Evolutionary conservation across 2,113 vertebrate genomes (phyloP).

Genomic region (Lepus americanus): DNA sequence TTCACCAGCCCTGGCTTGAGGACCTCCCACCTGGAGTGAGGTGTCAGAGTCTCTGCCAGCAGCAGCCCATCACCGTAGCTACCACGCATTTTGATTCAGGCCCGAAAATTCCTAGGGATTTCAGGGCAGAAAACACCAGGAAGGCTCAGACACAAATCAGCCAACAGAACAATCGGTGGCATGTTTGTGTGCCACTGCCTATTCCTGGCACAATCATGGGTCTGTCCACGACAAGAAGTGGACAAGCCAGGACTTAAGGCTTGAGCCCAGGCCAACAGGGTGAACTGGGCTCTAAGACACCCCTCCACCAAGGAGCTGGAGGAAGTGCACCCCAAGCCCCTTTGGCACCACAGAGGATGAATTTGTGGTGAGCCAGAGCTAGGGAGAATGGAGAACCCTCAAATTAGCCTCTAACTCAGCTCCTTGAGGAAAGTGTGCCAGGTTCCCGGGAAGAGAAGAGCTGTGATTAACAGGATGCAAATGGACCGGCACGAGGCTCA

Average conservation of each 20-base stretch:
- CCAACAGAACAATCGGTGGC: neutral
- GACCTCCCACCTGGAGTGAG: neutral
- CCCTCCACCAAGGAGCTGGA: no score
- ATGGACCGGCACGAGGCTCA: neutral
- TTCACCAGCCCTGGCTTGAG: neutral
- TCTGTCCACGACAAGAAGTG: neutral
- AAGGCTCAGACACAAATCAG: neutral
- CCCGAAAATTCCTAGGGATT: slow-evolving; percentile 6
- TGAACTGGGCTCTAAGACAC: neutral
- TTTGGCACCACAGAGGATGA: neutral
- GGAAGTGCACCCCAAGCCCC: neutral
- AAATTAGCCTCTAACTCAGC: neutral
- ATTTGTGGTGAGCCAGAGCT: neutral
- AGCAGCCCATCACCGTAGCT: neutral
- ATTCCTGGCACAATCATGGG: neutral
- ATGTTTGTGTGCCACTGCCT: neutral
- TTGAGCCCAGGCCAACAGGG: neutral
- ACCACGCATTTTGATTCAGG: neutral
- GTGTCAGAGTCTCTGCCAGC: neutral
- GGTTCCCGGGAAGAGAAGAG: neutral
- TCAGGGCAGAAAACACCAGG: neutral
- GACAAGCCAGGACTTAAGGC: neutral
- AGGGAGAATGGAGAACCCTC: neutral
- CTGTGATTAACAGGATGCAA: neutral
- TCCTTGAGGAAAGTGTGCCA: neutral